These are phyloP conservation scores for Danaus plexippus DNA, from an alignment of 1,140 invertebrate species.

Conservation along the genomic window DNA sequence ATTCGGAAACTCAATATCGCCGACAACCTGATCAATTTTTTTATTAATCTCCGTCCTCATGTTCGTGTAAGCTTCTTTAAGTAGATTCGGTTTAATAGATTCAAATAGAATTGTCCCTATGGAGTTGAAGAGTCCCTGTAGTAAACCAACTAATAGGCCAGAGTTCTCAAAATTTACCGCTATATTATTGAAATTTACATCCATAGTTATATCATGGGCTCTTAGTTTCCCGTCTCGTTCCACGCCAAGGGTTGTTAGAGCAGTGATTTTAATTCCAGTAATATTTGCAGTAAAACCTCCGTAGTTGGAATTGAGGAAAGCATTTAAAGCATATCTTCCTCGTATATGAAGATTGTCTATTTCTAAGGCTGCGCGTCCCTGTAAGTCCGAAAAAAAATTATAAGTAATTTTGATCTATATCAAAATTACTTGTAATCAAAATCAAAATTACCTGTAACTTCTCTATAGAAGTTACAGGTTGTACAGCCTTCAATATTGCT, in stretches of 20 bases:
- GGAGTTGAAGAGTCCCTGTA: conserved; percentile 85
- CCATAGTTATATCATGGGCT: conserved; percentile 83
- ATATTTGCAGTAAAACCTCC: conserved; percentile 85
- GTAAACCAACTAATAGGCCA: conserved; percentile 80
- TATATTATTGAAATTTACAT: conserved; percentile 83
- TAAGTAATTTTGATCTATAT: conserved; percentile 1
- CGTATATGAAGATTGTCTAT: conserved; percentile 79
- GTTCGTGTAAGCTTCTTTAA: conserved; percentile 81
- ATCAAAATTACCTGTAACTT: not conserved
- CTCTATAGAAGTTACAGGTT: not conserved
- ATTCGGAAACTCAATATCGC: conserved; percentile 82
- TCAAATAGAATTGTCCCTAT: conserved; percentile 85
- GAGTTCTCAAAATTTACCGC: conserved; percentile 86
- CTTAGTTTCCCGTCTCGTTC: conserved; percentile 80
- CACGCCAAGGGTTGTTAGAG: conserved; percentile 78
- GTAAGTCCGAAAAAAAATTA: conserved; percentile 25
- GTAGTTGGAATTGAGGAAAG: conserved; percentile 77
- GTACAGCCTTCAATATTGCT: too few species aligned
- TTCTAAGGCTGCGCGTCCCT: conserved; percentile 78
- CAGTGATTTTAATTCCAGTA: conserved; percentile 76
- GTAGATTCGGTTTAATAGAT: conserved; percentile 86
- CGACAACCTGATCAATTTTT: conserved; percentile 77
- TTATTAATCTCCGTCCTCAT: conserved; percentile 76
- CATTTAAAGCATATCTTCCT: conserved; percentile 82
- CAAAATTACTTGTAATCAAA: too few species aligned